A percentile compares a stretch with the other conserved stretches of the same genome.
These are phyloP conservation scores for Trochalopteron elliotii DNA, from an alignment of 2,113 vertebrate species.

Conservation along the genomic window DNA sequence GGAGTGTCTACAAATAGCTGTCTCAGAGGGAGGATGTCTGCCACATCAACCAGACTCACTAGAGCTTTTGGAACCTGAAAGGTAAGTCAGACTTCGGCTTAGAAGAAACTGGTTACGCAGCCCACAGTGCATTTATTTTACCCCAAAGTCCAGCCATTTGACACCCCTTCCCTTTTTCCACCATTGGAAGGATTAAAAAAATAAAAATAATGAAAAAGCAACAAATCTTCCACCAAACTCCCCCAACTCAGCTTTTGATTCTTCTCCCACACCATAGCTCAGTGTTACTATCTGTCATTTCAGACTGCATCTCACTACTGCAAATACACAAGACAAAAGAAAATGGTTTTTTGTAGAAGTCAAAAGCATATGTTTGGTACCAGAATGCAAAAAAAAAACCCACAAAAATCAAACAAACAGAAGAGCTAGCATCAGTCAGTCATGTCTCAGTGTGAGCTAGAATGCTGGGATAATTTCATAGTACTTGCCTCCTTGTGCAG, in stretches of 20 bases:
- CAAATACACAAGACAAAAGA: neutral
- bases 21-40: constrained; percentile 75
- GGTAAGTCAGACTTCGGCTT: neutral
- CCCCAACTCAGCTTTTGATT: neutral
- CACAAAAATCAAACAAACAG: neutral
- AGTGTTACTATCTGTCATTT: neutral
- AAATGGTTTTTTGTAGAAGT: neutral
- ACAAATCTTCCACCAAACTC: neutral
- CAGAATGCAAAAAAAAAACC: neutral
- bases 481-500: constrained; percentile 83
- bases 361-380: neutral
- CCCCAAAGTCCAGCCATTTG: neutral
- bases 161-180: neutral
- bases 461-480: neutral
- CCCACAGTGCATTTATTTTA: neutral
- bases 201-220: neutral
- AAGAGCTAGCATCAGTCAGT: neutral
- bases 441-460: neutral
- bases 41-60: constrained; percentile 86
- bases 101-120: neutral
- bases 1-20: constrained; percentile 72
- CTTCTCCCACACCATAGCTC: neutral
- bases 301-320: neutral
- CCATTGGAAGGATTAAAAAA: neutral
- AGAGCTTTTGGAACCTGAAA: constrained; percentile 87